Evolutionary conservation across 2,797 vertebrate species (phyloP), one percentile per base, ranked within the genome.

Genomic region (Gymnothorax javanicus): DNA sequence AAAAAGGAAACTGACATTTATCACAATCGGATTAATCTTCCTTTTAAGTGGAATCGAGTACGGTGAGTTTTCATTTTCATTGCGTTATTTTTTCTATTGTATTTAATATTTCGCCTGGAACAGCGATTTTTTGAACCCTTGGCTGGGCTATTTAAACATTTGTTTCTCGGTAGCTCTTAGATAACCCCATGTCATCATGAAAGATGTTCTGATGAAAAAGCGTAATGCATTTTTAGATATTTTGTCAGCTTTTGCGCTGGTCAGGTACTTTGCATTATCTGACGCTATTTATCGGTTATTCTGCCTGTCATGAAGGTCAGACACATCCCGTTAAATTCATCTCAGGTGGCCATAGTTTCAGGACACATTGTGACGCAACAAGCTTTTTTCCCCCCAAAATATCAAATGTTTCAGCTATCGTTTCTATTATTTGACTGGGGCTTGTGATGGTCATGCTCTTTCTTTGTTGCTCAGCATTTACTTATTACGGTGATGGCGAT

Each of bases 31-130:
- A 8, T 91, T 97, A 0, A 91, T 97, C 54, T 97, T 97, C 87
- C 93, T 97, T 15, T 91, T 97, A 0, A 97, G 96, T 85, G 97
- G 97, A 2, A 93, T 97, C 52, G 97, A 97, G 88, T 97, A 97
- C 87, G 97, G 97, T 97, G 86, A 95, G 92, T 60, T 52, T 27
- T 59, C 12, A 12, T 87, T 25, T 6, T 43, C 3, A 75, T 9
- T 20, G 7, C 5, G 11, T 67, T 13, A 8, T 23, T 77, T 0
- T 57, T 25, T 23, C 27, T 84, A 33, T 64, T 8, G 79, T 13
- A 60, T 50, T 62, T 79, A 9, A 33, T 60, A 6, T 15, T 13
- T 23, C 3, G 1, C 15, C 33, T 52, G 17, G 8, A 15, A 8
- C 33, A 54, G 27, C 33, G 33, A 77, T 12, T 50, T 77, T 59